Base-by-base conservation (phyloP, 2,113 vertebrate genomes). In the Sander vitreus region DNA sequence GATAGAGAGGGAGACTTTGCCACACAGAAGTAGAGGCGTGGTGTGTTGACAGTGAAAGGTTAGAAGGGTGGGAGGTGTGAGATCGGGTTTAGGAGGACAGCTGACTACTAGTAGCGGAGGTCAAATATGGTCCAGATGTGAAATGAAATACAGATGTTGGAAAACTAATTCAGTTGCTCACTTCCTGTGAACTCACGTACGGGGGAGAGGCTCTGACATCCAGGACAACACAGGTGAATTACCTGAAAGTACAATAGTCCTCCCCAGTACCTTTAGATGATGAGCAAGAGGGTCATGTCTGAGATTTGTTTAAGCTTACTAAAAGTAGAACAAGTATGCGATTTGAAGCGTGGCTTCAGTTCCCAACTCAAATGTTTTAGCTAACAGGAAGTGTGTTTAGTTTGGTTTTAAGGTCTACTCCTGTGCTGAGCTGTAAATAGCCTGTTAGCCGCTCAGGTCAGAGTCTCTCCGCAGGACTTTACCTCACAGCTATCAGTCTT, bases 381-480 rank as follows among this genome's bases (percentile, higher is more conserved):
- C 10, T 5, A 23, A 65, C 33, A 36, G 65, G 73, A 85, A 67
- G 48, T 1, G 4, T 21, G 50, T 77, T 64, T 21, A 1, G 4
- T 70, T 70, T 30, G 48, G 15, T 30, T 45, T 59, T 23, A 53
- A 43, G 12, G 36, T 77, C 78, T 15, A 51, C 21, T 62, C 33
- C 3, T 74, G 39, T 86, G 80, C 89, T 90, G 85, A 88, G 79
- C 77, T 89, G 71, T 91, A 76, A 89, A 66, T 50, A 51, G 73
- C 55, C n/a, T 36, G 55, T 85, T 81, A 72, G 57, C 30, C 45
- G 69, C 78, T 84, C 64, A 73, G 93, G 87, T 93, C 95, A 94
- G 90, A 95, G 88, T 95, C 88, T 92, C 78, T 71, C 54, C 82
- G 67, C 45, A 55, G 50, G 91, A 95, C 92, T 95, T 95, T 92